These are phyloP conservation scores for Halcyon smyrnensis DNA, from an alignment of 2,797 vertebrate species.

Conservation along the genomic window DNA sequence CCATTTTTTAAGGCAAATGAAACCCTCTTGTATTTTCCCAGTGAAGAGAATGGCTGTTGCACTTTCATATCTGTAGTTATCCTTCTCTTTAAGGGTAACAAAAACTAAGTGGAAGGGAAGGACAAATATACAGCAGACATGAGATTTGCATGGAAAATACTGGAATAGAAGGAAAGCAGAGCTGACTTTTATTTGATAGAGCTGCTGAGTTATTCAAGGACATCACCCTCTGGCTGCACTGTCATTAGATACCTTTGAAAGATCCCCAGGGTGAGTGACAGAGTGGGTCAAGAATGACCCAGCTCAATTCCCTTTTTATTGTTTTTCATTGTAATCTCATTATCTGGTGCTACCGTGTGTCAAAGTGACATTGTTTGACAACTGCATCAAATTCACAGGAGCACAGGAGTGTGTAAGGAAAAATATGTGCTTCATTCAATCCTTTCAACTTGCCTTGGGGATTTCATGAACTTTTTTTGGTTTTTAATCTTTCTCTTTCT, in stretches of 20 bases:
- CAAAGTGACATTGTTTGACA: conserved; percentile 64
- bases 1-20: neutral
- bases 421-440: conserved; percentile 3
- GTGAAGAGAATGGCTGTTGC: neutral
- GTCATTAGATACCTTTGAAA: conserved; percentile 24
- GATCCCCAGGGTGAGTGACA: neutral
- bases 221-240: neutral
- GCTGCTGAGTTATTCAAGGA: conserved; percentile 45
- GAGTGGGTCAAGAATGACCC: conserved; percentile 24
- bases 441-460: neutral
- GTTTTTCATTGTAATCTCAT: conserved; percentile 61
- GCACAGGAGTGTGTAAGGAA: neutral
- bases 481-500: neutral
- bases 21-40: neutral
- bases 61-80: neutral
- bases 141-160: neutral
- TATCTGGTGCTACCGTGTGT: conserved; percentile 36
- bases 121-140: neutral
- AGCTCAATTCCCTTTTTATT: conserved; percentile 50
- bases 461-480: neutral
- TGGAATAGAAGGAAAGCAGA: neutral
- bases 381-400: conserved; percentile 36
- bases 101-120: neutral
- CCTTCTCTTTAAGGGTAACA: neutral
- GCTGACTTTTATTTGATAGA: neutral